These are phyloP conservation scores for Xestoiulus laeticollis DNA, from an alignment of 2,888 invertebrate genomes.

Conservation along the genomic window DNA sequence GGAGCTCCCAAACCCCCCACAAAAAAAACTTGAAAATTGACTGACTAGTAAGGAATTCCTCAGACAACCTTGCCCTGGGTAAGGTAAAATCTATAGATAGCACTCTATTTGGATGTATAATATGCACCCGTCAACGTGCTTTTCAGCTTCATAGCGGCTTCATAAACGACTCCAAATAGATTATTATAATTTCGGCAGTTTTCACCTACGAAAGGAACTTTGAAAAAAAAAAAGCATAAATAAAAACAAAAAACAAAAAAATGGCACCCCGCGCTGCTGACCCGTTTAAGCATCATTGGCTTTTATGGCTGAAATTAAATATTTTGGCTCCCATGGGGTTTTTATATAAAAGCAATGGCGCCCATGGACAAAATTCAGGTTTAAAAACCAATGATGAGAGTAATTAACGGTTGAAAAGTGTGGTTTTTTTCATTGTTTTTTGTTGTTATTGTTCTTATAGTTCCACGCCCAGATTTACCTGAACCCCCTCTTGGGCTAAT, in stretches of 20 bases:
- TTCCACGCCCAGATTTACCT: background rate
- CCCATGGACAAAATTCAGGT: background rate
- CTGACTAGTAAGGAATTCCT: conserved; percentile 1
- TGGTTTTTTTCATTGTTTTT: background rate
- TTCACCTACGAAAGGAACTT: too few relatives aligned
- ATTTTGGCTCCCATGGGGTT: background rate
- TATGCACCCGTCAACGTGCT: background rate
- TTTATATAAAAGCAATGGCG: background rate
- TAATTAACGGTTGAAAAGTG: background rate
- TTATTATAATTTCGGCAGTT: conserved; percentile 20
- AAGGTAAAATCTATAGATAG: conserved; percentile 26
- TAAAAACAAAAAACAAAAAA: background rate
- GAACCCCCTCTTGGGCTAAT: background rate
- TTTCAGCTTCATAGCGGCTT: conserved; percentile 12
- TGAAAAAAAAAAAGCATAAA: background rate
- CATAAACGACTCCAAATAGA: conserved; percentile 12
- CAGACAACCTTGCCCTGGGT: conserved; percentile 26
- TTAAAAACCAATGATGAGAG: background rate
- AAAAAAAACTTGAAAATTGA: background rate
- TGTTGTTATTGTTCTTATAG: too few relatives aligned
- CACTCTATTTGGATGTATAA: background rate
- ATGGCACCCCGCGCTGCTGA: background rate
- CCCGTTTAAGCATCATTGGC: background rate
- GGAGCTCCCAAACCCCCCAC: background rate
- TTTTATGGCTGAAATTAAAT: background rate